Evolutionary conservation across 53 echinoderm and acorn worm genomes (phyloP), one percentile per base, ranked within the genome.

Genomic region (Zoroaster sp.): DNA sequence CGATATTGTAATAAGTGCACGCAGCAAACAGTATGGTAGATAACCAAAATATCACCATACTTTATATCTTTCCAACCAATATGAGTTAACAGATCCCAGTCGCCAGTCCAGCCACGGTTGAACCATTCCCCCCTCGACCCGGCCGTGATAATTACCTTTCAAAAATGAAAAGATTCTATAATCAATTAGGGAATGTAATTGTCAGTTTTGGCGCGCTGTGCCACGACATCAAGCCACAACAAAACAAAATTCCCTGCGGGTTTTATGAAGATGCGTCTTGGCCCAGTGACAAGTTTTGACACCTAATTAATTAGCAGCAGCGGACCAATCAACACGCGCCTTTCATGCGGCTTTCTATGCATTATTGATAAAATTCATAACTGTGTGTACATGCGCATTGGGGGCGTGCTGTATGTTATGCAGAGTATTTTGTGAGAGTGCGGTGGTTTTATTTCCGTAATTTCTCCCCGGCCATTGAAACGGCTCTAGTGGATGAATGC

Each of bases 331-430:
- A 86, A 81, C 89, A 75, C 79, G 87, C 73, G 83, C 52, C 80
- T 68, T 80, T 86, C 69, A 86, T 91, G 67, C 90, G 77, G 70
- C 77, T 71, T 79, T 89, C 77, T 93, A 92, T 86, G 93, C 93
- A 91, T 93, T 93, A 95, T 93, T 93, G 95, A 95, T 95, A 95
- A 93, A 90, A 85, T 85, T 91, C 92, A 95, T 93, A 95, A 93
- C 88, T 95, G 77, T 93, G 93, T 95, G 91, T 93, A 90, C 95
- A 95, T 93, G 95, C 93, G 95, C 95, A 92, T 80, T 95, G 93
- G 91, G 93, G 93, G 91, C 89, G 93, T 83, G 89, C 95, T 93
- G 51, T 85, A 85, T 85, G 85, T 85, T 85, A 85, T 85, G 85
- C 71, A 85, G 85, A 51, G 85, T 70, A 85, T 85, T 85, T 70